Evolutionary conservation across 2,113 vertebrate species (phyloP).

Genomic region (Dascyllus trimaculatus): DNA sequence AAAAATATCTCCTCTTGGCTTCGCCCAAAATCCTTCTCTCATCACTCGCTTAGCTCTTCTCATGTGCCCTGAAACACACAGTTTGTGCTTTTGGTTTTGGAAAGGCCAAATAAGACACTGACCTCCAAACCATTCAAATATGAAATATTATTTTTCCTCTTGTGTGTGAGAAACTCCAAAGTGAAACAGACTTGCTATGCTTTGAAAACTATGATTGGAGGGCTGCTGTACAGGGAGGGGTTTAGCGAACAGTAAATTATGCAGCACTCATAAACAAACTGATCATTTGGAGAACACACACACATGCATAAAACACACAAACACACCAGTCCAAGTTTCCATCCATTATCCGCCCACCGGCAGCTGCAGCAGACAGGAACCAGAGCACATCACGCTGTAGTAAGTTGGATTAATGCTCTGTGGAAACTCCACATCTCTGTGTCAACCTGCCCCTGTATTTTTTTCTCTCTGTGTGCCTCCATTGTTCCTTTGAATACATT

Average conservation of each 20-base stretch:
- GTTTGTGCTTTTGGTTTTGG: too few relatives aligned
- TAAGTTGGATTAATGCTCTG: slow-evolving; percentile 52
- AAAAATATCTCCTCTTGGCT: too few relatives aligned
- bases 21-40: too few relatives aligned
- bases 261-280: slow-evolving; percentile 29
- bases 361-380: slow-evolving; percentile 54
- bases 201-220: too few relatives aligned
- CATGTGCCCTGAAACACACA: too few relatives aligned
- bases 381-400: slow-evolving; percentile 42
- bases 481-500: slow-evolving; percentile 25
- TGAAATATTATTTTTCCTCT: too few relatives aligned
- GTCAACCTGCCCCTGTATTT: neutral
- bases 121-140: too few relatives aligned
- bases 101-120: too few relatives aligned
- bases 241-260: slow-evolving; percentile 17
- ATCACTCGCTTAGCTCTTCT: too few relatives aligned
- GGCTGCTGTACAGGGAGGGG: too few relatives aligned
- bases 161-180: too few relatives aligned
- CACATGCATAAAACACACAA: slow-evolving; percentile 19
- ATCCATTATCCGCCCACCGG: slow-evolving; percentile 36
- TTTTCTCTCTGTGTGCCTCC: slow-evolving; percentile 1
- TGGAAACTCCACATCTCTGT: slow-evolving; percentile 59
- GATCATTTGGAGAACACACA: slow-evolving; percentile 10
- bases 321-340: slow-evolving; percentile 28
- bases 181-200: too few relatives aligned